Percentiles rank a stretch among this genome's conserved stretches.
phyloP scores from a whole-genome alignment of 1,140 invertebrate genomes.

The Drosophila parvula region DNA sequence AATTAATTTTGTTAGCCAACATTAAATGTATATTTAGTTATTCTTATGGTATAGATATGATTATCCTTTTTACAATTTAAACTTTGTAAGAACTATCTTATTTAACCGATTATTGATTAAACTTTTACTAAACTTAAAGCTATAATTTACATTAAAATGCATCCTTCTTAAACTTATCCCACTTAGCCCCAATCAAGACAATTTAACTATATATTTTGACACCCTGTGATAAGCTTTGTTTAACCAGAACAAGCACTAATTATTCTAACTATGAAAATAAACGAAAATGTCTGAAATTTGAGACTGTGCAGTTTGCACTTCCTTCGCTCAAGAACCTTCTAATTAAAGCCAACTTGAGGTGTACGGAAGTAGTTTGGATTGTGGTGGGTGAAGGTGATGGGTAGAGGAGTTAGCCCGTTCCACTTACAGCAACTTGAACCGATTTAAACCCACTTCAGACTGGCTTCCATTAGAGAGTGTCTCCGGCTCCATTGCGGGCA shows the following conservation, averaged over 20 bases:
- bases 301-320: constrained; percentile 6
- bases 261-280: neutral
- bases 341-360: constrained; percentile 10
- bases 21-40: neutral
- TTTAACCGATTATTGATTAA: neutral
- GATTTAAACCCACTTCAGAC: constrained; percentile 30
- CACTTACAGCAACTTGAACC: constrained; percentile 21
- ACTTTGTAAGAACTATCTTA: neutral
- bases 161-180: no score
- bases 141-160: neutral
- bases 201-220: neutral
- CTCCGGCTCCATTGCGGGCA: constrained; percentile 24
- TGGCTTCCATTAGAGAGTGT: constrained; percentile 42
- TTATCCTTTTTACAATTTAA: neutral
- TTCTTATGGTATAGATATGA: neutral
- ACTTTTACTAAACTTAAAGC: neutral
- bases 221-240: neutral
- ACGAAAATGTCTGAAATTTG: neutral
- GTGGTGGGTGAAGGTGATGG: neutral
- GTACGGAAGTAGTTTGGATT: neutral
- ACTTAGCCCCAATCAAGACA: neutral
- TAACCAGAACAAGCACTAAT: neutral
- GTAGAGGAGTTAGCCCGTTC: neutral
- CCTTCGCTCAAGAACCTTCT: neutral
- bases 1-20: no score